phyloP scores from a whole-genome alignment of 2,888 invertebrate genomes.

The Drosophila anomalata region DNA sequence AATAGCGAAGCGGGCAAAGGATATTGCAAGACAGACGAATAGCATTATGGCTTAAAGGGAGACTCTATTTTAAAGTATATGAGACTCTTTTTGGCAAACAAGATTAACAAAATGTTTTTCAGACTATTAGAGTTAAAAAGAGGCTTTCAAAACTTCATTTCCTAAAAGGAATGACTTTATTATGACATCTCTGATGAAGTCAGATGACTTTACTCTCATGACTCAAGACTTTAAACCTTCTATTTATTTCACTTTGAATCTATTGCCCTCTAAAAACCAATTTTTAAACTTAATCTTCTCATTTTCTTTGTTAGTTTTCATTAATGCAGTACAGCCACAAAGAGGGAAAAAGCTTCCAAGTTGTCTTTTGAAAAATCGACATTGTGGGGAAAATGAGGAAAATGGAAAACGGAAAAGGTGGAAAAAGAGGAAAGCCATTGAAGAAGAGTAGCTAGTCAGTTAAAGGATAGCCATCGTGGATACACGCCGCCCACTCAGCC shows the following conservation, averaged over 20 bases:
- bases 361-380: constrained; percentile 61
- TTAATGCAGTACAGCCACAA: constrained; percentile 38
- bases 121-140: not conserved
- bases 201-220: no score
- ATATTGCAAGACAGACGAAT: constrained; percentile 6
- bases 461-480: not conserved
- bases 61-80: not conserved
- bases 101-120: not conserved
- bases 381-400: constrained; percentile 6
- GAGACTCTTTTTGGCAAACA: no score
- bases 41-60: constrained; percentile 8
- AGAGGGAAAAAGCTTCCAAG: constrained; percentile 19
- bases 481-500: not conserved
- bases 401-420: constrained; percentile 27
- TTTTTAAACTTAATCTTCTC: not conserved
- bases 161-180: no score
- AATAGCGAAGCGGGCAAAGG: constrained; percentile 48
- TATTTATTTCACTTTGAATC: not conserved
- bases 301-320: constrained; percentile 28
- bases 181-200: no score
- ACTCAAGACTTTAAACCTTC: not conserved
- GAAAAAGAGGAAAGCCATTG: constrained; percentile 20
- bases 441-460: no score
- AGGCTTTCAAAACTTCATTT: no score
- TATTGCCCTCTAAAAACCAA: not conserved